Evolutionary conservation across 1,140 invertebrate species (phyloP).

Genomic region (Steinernema khuongi): DNA sequence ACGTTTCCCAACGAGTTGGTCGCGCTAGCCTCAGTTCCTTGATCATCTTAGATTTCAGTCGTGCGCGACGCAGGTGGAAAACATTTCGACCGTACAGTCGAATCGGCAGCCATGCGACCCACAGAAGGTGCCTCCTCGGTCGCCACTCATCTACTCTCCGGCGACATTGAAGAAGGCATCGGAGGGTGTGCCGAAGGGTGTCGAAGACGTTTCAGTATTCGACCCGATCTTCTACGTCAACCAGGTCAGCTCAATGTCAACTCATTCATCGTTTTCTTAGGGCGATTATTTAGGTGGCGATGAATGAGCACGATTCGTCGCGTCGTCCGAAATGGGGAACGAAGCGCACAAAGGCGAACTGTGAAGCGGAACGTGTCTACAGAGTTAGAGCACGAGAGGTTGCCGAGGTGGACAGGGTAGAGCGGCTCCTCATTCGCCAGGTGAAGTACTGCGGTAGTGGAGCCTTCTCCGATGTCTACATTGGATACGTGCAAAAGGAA

Average conservation of each 20-base stretch:
- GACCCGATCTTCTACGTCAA: slow-evolving; percentile 26
- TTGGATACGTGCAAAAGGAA: neutral
- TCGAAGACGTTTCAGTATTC: slow-evolving; percentile 33
- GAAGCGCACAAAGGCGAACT: slow-evolving; percentile 19
- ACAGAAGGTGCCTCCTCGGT: no score
- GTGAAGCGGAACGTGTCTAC: slow-evolving; percentile 20
- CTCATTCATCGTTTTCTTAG: neutral
- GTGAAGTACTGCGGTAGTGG: slow-evolving; percentile 32
- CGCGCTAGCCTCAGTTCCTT: no score
- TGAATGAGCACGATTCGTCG: slow-evolving; percentile 32
- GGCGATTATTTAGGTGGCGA: slow-evolving; percentile 28
- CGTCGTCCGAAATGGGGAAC: slow-evolving; percentile 25
- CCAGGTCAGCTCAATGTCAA: slow-evolving; percentile 18
- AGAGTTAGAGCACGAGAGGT: slow-evolving; percentile 35
- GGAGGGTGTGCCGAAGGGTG: slow-evolving; percentile 27
- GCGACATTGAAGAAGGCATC: slow-evolving; percentile 20
- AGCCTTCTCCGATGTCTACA: slow-evolving; percentile 28
- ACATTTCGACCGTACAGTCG: no score
- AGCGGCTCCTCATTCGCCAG: slow-evolving; percentile 27
- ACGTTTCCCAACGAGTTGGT: no score
- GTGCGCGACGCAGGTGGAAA: no score
- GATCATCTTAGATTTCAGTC: no score
- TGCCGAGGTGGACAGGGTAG: slow-evolving; percentile 13
- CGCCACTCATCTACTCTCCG: slow-evolving; percentile 21
- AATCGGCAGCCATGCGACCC: no score